These are phyloP conservation scores for Nannobrachium achirus DNA, from an alignment of 2,113 vertebrate species.

Conservation along the genomic window DNA sequence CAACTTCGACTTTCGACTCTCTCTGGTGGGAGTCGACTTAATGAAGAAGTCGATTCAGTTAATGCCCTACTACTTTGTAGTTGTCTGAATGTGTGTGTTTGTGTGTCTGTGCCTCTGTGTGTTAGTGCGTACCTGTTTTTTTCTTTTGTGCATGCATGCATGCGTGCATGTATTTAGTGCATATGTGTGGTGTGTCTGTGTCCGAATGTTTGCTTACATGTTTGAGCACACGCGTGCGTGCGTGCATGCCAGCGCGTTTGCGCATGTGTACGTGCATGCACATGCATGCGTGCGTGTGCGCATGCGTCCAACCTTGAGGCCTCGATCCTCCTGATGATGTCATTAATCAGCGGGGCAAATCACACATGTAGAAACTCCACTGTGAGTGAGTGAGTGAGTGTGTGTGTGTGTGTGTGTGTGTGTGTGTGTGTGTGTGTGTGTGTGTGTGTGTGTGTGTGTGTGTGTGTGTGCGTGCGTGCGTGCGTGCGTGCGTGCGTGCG, in stretches of 20 bases:
- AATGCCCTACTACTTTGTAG: no score
- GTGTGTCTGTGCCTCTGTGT: constrained; percentile 13
- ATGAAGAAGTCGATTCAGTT: no score
- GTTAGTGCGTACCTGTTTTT: background rate
- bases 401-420: constrained; percentile 1
- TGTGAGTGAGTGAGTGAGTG: no score
- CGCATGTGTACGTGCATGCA: constrained; percentile 16
- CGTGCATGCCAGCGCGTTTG: no score
- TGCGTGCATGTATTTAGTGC: background rate
- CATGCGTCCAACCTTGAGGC: background rate
- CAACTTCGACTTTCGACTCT: no score
- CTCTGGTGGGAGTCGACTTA: no score
- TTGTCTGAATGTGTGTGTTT: constrained; percentile 24
- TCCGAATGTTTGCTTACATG: no score
- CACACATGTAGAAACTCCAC: background rate
- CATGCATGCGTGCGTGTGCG: background rate
- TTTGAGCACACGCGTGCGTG: background rate
- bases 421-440: constrained; percentile 3
- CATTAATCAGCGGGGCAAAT: background rate
- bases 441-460: constrained; percentile 11
- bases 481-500: no score
- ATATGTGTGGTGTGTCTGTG: no score
- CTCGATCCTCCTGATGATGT: background rate
- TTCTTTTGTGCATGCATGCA: background rate
- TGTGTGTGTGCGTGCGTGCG: background rate